phyloP scores from a whole-genome alignment of 2,888 invertebrate species.

The Eumerus sabulonum region DNA sequence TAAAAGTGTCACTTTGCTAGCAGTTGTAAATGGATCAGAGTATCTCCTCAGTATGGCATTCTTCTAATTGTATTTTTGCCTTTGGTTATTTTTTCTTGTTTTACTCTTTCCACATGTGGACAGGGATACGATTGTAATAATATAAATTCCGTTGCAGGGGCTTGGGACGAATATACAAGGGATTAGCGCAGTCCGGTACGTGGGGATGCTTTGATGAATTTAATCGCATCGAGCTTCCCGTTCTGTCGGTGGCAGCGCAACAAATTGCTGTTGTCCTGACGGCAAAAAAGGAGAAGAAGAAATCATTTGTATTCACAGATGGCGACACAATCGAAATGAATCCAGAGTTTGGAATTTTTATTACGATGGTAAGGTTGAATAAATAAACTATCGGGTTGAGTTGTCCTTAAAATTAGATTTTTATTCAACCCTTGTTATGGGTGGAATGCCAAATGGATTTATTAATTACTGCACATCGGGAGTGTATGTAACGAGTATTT shows the following conservation, averaged over 20 bases:
- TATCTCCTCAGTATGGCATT: conserved; percentile 53
- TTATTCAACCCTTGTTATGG: background rate
- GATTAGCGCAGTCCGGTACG: conserved; percentile 95
- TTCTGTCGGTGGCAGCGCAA: conserved; percentile 96
- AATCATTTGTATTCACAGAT: conserved; percentile 94
- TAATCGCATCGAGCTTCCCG: conserved; percentile 96
- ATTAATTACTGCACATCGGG: too few relatives aligned
- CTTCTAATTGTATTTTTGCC: conserved; percentile 56
- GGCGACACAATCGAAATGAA: conserved; percentile 96
- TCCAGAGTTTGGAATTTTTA: conserved; percentile 97
- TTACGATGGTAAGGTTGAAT: conserved; percentile 90
- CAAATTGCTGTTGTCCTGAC: conserved; percentile 96
- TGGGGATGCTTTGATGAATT: conserved; percentile 99
- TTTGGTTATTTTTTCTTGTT: background rate
- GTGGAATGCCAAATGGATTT: too few relatives aligned
- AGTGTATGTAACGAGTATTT: too few relatives aligned
- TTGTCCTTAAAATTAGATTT: background rate
- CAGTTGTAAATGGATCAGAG: too few relatives aligned
- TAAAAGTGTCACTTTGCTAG: conserved; percentile 51
- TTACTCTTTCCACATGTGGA: conserved; percentile 10
- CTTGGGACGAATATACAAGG: conserved; percentile 96
- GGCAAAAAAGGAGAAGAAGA: conserved; percentile 96
- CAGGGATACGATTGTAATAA: background rate
- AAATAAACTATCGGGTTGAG: background rate
- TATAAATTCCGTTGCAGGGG: conserved; percentile 81